These are phyloP conservation scores for Myrmecophaga tridactyla DNA, from an alignment of 2,113 vertebrate genomes.

Conservation along the genomic window DNA sequence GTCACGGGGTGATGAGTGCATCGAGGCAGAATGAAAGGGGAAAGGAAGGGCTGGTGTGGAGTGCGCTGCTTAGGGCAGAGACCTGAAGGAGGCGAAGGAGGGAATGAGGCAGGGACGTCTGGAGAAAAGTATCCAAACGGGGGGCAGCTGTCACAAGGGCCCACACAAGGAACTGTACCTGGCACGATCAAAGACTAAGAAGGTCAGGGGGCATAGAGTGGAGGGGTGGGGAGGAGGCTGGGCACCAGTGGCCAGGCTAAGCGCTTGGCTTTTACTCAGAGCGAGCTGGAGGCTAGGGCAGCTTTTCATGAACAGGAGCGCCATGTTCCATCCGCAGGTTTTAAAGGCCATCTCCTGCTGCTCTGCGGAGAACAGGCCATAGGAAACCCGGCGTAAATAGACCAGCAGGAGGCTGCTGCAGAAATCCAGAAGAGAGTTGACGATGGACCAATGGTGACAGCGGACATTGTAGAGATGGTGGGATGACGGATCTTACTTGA, in stretches of 20 bases:
- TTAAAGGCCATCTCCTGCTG: neutral
- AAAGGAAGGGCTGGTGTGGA: neutral
- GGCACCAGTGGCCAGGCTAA: neutral
- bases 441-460: too few relatives aligned
- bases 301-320: neutral
- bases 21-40: neutral
- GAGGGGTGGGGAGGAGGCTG: neutral
- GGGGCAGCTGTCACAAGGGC: too few relatives aligned
- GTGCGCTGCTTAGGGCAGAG: neutral
- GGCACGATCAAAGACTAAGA: neutral
- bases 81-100: too few relatives aligned
- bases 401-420: neutral
- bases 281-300: neutral
- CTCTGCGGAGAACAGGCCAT: neutral
- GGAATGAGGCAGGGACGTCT: neutral
- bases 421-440: neutral
- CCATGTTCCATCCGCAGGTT: neutral
- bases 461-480: neutral
- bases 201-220: neutral
- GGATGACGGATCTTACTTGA: neutral
- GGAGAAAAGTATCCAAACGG: neutral
- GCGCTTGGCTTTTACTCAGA: neutral
- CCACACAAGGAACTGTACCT: too few relatives aligned
- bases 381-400: neutral
- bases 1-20: neutral